Conservation (phyloP, 2,797 vertebrate species). For the Lithobates pipiens region DNA sequence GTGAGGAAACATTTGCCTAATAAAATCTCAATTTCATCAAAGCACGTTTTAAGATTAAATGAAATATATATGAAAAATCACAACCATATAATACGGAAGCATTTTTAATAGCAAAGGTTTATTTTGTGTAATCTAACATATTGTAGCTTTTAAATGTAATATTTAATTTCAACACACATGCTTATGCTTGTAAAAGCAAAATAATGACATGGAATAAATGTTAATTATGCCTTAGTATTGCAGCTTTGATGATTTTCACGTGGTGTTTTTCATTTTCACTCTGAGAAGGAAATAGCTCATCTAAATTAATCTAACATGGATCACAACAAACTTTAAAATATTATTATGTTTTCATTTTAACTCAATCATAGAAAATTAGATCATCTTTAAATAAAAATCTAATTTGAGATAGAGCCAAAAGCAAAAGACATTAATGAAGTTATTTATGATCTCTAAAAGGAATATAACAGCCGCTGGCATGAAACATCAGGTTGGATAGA, state of each 20-base stretch:
- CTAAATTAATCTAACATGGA: conserved; percentile 44
- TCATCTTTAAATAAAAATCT: conserved; percentile 54
- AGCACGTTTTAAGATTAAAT: conserved; percentile 24
- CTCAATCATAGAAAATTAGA: conserved; percentile 52
- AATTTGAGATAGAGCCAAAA: conserved; percentile 44
- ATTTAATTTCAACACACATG: conserved; percentile 52
- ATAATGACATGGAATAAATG: conserved; percentile 55
- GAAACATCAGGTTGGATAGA: not conserved
- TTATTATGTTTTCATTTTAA: conserved; percentile 52
- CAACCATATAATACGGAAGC: conserved; percentile 17
- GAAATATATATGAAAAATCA: not conserved
- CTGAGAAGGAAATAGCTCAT: conserved; percentile 41
- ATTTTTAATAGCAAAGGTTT: conserved; percentile 45
- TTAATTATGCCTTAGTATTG: conserved; percentile 42
- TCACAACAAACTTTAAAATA: conserved; percentile 50
- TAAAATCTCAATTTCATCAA: conserved; percentile 47
- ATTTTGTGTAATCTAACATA: conserved; percentile 48
- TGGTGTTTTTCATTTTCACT: conserved; percentile 25
- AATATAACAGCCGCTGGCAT: conserved; percentile 15
- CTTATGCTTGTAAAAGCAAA: conserved; percentile 53
- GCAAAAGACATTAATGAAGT: conserved; percentile 25
- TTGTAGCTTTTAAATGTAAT: conserved; percentile 42
- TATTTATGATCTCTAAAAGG: conserved; percentile 1
- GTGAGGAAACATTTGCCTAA: conserved; percentile 37
- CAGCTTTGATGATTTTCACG: conserved; percentile 48